Conservation (phyloP, 2,797 vertebrate species). For the Esox masquinongy region DNA sequence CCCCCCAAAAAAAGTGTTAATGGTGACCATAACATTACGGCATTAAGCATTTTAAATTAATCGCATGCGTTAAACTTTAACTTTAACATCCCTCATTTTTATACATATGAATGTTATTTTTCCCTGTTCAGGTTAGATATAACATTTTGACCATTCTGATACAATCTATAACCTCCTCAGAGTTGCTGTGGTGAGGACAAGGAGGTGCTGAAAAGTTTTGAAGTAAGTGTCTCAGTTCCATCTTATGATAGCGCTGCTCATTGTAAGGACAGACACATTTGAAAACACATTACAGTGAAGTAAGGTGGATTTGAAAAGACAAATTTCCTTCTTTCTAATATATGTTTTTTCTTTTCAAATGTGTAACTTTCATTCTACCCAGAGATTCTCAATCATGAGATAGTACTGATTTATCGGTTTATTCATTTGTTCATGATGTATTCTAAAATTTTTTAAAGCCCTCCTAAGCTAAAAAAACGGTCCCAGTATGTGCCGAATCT, state of each 20-base stretch:
- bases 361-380: not conserved
- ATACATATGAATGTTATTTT: not conserved
- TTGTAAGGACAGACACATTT: constrained; percentile 5
- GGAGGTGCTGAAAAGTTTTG: constrained; percentile 90
- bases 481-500: no score
- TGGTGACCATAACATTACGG: no score
- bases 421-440: no score
- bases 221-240: constrained; percentile 75
- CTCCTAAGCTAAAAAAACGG: no score
- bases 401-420: not conserved
- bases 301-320: no score
- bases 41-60: no score
- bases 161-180: constrained; percentile 59
- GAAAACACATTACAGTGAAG: constrained; percentile 25
- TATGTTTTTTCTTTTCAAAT: constrained; percentile 57
- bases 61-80: no score
- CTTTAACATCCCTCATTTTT: constrained; percentile 2
- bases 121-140: not conserved
- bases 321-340: no score
- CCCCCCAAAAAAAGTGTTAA: no score
- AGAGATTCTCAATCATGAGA: not conserved
- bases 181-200: constrained; percentile 86
- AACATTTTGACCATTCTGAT: not conserved
- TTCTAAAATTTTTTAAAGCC: no score
- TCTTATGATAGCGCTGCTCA: no score